Evolutionary conservation across 2,797 vertebrate species (phyloP), one percentile per base, ranked within the genome.

Genomic region (Neosalanx taihuensis): DNA sequence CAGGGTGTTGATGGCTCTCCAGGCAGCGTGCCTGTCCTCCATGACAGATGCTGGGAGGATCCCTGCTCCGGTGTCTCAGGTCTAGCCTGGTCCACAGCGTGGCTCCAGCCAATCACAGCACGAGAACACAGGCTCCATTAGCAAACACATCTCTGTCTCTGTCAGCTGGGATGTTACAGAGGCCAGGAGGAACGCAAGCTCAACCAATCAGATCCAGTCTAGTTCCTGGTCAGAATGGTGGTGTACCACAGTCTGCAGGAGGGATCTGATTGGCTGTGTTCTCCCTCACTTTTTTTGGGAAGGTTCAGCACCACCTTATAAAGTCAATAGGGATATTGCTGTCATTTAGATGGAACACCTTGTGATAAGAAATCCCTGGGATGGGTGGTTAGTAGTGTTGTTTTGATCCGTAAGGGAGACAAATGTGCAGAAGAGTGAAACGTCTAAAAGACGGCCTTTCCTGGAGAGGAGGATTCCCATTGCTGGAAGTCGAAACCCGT

Each of bases 21-120:
- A 72, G 70, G 75, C 66, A 69, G 64, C 69, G 18, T 66, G 61
- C 49, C 41, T 46, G 73, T 81, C 78, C 76, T 71, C 69, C 76
- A 56, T 74, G 78, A 79, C 77, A 72, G 82, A 84, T 79, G 72
- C 77, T 76, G 64, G 76, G 68, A 69, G 70, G 69, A 53, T 35
- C 51, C 35, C 15, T 2, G 51, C 51, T 53, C 51, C 2, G 18
- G 18, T 26, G 23, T 7, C 60, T 59, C 64, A 41, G 46, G 64
- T 78, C 41, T 72, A 58, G 69, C 68, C n/a, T 58, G 68, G 58
- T 66, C 70, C 67, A 51, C 67, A 65, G 72, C 69, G 59, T 73
- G 76, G 64, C 66, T 77, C 72, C 71, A 65, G 76, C 64, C 64
- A 76, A 63, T 12, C 33, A 12, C 58, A 26, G 58, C 58, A 23